These are phyloP conservation scores for Cistogaster globosa DNA, from an alignment of 2,888 invertebrate species.

Conservation along the genomic window DNA sequence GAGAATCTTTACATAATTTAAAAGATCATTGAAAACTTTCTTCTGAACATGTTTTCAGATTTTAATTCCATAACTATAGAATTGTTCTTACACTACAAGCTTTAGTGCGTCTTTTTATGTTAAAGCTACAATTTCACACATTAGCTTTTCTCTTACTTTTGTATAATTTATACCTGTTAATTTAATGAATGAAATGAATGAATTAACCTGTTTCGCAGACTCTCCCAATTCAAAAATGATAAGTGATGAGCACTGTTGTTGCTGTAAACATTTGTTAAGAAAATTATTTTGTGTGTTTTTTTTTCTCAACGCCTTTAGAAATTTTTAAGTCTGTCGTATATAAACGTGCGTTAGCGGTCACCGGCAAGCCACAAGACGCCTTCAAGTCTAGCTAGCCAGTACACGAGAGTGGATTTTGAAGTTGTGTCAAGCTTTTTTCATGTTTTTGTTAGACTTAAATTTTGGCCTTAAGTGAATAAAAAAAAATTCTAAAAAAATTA, in stretches of 20 bases:
- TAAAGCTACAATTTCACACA: not conserved
- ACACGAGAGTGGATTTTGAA: conserved; percentile 81
- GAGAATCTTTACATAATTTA: not conserved
- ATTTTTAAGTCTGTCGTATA: conserved; percentile 76
- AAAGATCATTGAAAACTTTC: too few species aligned
- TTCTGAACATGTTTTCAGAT: too few species aligned
- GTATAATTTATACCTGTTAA: not conserved
- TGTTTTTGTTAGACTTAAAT: not conserved
- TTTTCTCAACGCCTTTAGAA: conserved; percentile 10
- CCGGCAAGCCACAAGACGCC: conserved; percentile 83
- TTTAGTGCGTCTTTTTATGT: not conserved
- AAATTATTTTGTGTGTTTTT: conserved; percentile 11
- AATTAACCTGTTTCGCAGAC: conserved; percentile 28
- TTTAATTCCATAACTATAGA: too few species aligned
- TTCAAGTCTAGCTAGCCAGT: conserved; percentile 83
- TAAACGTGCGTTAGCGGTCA: conserved; percentile 79
- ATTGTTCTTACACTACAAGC: not conserved
- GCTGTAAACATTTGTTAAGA: conserved; percentile 39
- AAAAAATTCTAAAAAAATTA: not conserved
- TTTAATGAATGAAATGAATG: conserved; percentile 49
- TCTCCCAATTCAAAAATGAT: conserved; percentile 15
- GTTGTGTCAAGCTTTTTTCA: conserved; percentile 73
- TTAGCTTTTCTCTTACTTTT: not conserved
- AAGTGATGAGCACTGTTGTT: conserved; percentile 15
- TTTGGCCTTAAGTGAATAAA: conserved; percentile 70